A percentile compares a stretch with the other conserved stretches of the same genome.
phyloP scores from a whole-genome alignment of 2,888 invertebrate species.

The Erynnis tages region DNA sequence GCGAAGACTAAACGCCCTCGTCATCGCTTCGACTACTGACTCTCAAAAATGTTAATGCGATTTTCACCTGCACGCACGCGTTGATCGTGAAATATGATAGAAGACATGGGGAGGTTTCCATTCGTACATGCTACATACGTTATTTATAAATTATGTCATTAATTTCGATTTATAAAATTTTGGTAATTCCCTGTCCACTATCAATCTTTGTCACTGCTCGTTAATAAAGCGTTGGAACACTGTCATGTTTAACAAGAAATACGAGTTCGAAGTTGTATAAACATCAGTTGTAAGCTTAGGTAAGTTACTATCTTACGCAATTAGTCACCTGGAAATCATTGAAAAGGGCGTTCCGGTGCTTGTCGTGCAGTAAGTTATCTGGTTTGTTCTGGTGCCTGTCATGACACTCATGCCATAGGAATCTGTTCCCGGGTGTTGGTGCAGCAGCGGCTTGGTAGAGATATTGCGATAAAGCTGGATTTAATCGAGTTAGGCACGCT shows the following conservation, averaged over 20 bases:
- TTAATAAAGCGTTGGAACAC: conserved; percentile 20
- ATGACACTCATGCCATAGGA: conserved; percentile 56
- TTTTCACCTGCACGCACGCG: conserved; percentile 59
- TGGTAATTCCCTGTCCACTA: conserved; percentile 30
- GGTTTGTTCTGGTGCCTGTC: conserved; percentile 55
- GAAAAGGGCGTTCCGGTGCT: conserved; percentile 41
- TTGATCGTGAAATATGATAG: conserved; percentile 54
- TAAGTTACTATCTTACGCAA: conserved; percentile 43
- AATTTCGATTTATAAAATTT: conserved; percentile 2
- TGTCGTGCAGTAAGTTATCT: conserved; percentile 50
- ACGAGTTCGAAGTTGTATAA: conserved; percentile 39
- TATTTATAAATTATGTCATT: conserved; percentile 37
- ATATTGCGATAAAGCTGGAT: conserved; percentile 64
- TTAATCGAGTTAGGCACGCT: conserved; percentile 74
- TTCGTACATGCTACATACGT: conserved; percentile 42
- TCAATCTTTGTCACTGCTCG: conserved; percentile 44
- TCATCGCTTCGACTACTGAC: conserved; percentile 72
- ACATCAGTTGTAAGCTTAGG: conserved; percentile 32
- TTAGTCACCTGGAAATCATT: conserved; percentile 45
- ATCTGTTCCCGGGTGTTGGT: conserved; percentile 64
- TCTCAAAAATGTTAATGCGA: conserved; percentile 74
- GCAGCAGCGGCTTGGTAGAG: conserved; percentile 41
- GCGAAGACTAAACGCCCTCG: conserved; percentile 68
- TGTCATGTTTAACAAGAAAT: conserved; percentile 52
- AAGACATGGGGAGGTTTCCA: conserved; percentile 40